These are phyloP conservation scores for Drosophila flavopinicola DNA, from an alignment of 2,888 invertebrate genomes.

Conservation along the genomic window DNA sequence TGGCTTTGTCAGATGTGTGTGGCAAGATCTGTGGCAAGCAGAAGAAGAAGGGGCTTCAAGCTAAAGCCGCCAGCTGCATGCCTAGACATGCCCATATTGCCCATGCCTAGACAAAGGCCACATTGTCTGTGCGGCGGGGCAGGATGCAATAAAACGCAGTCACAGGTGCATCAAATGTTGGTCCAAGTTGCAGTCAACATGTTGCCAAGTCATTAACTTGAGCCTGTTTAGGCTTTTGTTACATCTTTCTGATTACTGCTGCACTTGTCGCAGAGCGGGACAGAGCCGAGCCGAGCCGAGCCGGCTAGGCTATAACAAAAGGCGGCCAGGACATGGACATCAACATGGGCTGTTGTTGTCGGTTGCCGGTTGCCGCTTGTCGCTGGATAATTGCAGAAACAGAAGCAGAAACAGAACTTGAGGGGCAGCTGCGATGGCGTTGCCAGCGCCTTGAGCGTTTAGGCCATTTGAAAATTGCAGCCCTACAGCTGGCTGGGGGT, in stretches of 20 bases:
- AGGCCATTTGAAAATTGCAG: slow-evolving; percentile 78
- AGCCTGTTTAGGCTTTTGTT: slow-evolving; percentile 77
- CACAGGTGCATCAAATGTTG: slow-evolving; percentile 68
- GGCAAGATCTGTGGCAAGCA: slow-evolving; percentile 14
- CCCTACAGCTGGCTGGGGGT: slow-evolving; percentile 38
- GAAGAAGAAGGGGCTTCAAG: slow-evolving; percentile 18
- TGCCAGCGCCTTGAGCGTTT: slow-evolving; percentile 71
- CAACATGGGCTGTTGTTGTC: slow-evolving; percentile 49
- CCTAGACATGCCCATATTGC: slow-evolving; percentile 37
- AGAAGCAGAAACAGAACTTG: slow-evolving; percentile 33
- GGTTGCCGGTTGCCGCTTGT: slow-evolving; percentile 38
- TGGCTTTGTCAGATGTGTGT: slow-evolving; percentile 17
- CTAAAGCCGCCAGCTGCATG: slow-evolving; percentile 47
- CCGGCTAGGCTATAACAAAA: slow-evolving; percentile 62
- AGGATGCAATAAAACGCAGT: slow-evolving; percentile 77
- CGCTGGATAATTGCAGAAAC: slow-evolving; percentile 57
- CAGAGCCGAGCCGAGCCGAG: slow-evolving; percentile 7
- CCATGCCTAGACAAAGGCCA: slow-evolving; percentile 60
- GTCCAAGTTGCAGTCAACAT: slow-evolving; percentile 63
- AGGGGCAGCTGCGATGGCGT: slow-evolving; percentile 48
- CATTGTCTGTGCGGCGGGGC: slow-evolving; percentile 57
- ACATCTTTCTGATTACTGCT: slow-evolving; percentile 71
- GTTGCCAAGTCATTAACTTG: slow-evolving; percentile 79
- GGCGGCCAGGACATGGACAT: slow-evolving; percentile 66
- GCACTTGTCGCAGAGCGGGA: slow-evolving; percentile 2